Evolutionary conservation across 2,113 vertebrate species (phyloP), one percentile per base, ranked within the genome.

Genomic region (Cricetomys ansorgei): DNA sequence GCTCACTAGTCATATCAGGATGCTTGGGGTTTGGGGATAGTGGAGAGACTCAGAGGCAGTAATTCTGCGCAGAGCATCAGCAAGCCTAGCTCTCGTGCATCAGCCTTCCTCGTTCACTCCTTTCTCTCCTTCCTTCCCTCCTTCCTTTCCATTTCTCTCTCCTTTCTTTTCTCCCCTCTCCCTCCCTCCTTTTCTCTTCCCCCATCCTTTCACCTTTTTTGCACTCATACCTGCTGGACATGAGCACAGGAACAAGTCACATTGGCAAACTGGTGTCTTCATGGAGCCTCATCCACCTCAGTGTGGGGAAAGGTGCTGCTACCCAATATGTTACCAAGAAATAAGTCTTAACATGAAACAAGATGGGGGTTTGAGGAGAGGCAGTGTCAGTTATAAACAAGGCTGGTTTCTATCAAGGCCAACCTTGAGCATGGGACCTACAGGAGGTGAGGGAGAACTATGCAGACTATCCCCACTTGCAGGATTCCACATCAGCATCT

Each of bases 111-210:
- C 40, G 13, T 27, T 76, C 2, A 1, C 12, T 76, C 1, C 29
- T 11, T 29, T 31, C 45, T 15, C 23, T 5, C 13, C 8, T 48
- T 27, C 4, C 45, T 4, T 3, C 16, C 59, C 2, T 13, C 10
- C 23, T 2, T n/a, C 43, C 27, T 2, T 3, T 7, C 7, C 27
- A 3, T 5, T 31, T 16, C 4, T 37, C 9, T 27, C 55, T 73
- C 23, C 29, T 29, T 34, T 3, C 12, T 11, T 21, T 9, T 40
- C 9, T 27, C 13, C 9, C 6, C 43, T 2, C 11, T 45, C 25
- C 16, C 12, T 72, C 6, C 69, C 34, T 80, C 77, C 3, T 29
- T 17, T 6, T 9, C 9, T 16, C n/a, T 43, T 43, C 37, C 40
- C 6, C 45, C 19, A 19, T 7, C 23, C 10, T 53, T 55, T 37